Evolutionary conservation across 37 sponge, comb jelly and placozoan species (phyloP).

Genomic region (Aphrocallistes beatrix): DNA sequence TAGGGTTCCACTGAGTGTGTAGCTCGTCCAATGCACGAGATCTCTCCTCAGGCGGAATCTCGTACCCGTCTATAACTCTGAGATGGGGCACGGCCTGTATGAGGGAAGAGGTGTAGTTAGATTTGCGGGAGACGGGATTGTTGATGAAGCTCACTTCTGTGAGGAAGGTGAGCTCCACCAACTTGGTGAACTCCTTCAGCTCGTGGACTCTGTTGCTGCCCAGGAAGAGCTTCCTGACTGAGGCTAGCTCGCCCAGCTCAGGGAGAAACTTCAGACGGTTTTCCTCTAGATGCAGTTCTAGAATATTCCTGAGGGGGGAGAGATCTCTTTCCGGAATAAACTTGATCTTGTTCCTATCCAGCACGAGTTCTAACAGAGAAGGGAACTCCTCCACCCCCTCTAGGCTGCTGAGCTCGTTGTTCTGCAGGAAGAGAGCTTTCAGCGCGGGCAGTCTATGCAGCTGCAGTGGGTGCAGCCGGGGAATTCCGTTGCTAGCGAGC

Average conservation of each 20-base stretch:
- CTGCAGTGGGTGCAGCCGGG: conserved; percentile 48
- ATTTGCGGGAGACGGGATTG: conserved; percentile 2
- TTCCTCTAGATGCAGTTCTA: conserved; percentile 11
- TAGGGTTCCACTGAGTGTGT: neutral
- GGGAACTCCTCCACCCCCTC: conserved; percentile 63
- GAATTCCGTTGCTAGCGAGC: conserved; percentile 82
- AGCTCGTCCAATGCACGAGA: neutral
- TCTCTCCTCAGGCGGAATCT: neutral
- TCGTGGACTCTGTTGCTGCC: neutral
- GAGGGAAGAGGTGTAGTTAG: neutral
- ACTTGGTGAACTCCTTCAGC: neutral
- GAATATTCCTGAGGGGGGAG: neutral
- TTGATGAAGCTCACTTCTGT: neutral
- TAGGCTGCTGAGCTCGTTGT: conserved; percentile 32
- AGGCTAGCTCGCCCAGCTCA: neutral
- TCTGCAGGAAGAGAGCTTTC: conserved; percentile 88
- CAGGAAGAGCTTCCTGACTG: neutral
- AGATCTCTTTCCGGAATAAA: neutral
- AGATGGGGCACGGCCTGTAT: neutral
- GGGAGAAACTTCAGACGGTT: conserved; percentile 7
- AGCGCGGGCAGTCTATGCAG: conserved; percentile 59
- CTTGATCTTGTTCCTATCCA: conserved; percentile 90
- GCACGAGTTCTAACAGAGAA: conserved; percentile 65
- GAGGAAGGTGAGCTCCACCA: neutral
- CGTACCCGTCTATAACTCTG: conserved; percentile 2